Evolutionary conservation across 1,140 invertebrate species (phyloP).

Genomic region (Drosophila pruinosa): DNA sequence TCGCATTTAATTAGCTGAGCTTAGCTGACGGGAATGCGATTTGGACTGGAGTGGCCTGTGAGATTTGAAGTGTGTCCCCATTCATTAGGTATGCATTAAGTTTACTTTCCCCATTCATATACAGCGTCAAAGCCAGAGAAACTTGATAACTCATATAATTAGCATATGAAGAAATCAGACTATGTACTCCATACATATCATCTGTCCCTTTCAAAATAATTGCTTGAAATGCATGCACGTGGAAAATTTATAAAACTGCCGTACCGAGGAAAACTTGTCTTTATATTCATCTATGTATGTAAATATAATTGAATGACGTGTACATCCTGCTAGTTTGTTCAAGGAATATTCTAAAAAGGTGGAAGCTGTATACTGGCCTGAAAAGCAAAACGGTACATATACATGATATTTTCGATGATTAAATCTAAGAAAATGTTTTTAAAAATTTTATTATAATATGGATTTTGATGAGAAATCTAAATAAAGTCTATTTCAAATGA

Average conservation of each 20-base stretch:
- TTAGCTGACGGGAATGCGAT: background rate
- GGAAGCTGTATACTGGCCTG: background rate
- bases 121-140: conserved; percentile 37
- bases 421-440: conserved; percentile 9
- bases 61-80: background rate
- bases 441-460: no score
- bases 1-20: conserved; percentile 66
- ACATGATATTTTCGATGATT: background rate
- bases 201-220: conserved; percentile 7
- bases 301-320: conserved; percentile 21
- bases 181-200: background rate
- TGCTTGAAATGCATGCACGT: conserved; percentile 27
- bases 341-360: conserved; percentile 1
- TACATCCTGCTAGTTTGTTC: background rate
- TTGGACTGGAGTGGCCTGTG: background rate
- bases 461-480: no score
- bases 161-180: conserved; percentile 71
- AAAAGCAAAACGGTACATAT: background rate
- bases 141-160: conserved; percentile 56
- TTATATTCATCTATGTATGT: conserved; percentile 9
- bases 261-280: background rate
- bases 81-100: conserved; percentile 73
- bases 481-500: no score
- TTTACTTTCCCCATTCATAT: conserved; percentile 29
- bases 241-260: conserved; percentile 54